Conservation (phyloP, 2,113 vertebrate genomes). For the Piliocolobus tephrosceles region DNA sequence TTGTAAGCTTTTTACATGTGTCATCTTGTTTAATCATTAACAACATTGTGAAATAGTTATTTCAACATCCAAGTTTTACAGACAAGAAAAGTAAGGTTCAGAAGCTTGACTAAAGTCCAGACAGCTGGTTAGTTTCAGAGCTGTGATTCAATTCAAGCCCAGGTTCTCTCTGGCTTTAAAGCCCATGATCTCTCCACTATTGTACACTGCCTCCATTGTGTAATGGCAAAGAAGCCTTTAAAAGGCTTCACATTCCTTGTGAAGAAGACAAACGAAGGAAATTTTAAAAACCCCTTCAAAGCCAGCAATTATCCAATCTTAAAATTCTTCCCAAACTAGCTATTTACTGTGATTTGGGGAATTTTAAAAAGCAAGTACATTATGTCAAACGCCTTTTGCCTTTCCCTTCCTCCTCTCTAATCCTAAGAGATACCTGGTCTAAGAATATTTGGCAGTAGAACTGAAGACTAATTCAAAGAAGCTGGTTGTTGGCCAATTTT, state of each 20-base stretch:
- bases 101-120: conserved; percentile 61
- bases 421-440: conserved; percentile 35
- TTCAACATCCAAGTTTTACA: conserved; percentile 64
- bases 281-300: neutral
- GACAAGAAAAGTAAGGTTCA: conserved; percentile 60
- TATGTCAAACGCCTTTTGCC: conserved; percentile 19
- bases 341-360: conserved; percentile 47
- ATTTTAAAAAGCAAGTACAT: conserved; percentile 28
- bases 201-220: conserved; percentile 57
- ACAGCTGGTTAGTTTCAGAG: conserved; percentile 32
- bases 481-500: neutral
- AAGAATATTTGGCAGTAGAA: conserved; percentile 38
- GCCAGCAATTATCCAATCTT: conserved; percentile 36
- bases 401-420: neutral
- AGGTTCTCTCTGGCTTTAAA: conserved; percentile 50
- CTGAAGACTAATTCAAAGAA: conserved; percentile 45
- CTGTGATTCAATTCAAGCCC: conserved; percentile 39
- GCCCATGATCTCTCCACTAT: neutral
- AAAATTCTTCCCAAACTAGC: conserved; percentile 47
- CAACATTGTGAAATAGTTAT: conserved; percentile 54
- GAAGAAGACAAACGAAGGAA: conserved; percentile 56
- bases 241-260: conserved; percentile 49
- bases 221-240: conserved; percentile 44
- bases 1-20: conserved; percentile 37
- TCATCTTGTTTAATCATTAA: conserved; percentile 64